Percentiles rank a stretch among this genome's conserved stretches.
These are phyloP conservation scores for Orthosia gothica DNA, from an alignment of 2,888 invertebrate genomes.

Conservation along the genomic window DNA sequence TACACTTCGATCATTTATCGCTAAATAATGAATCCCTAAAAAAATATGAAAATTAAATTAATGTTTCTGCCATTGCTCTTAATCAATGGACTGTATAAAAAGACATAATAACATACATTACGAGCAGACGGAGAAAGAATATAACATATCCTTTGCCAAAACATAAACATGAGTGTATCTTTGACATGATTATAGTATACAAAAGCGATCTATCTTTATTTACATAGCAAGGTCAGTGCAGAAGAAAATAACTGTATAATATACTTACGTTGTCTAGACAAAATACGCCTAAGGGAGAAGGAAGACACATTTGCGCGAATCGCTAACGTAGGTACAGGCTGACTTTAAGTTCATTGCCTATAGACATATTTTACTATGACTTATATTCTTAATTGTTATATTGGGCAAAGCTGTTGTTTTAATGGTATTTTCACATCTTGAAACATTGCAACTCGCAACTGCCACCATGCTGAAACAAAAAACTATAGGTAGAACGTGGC, in stretches of 20 bases:
- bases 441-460: no score
- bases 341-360: no score
- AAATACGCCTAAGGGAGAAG: background rate
- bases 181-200: constrained; percentile 36
- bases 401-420: no score
- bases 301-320: background rate
- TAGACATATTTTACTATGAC: no score
- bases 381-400: no score
- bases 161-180: constrained; percentile 35
- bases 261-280: constrained; percentile 33
- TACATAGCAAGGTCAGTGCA: constrained; percentile 19
- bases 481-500: no score
- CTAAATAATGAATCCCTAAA: no score
- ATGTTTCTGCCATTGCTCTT: background rate
- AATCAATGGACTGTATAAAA: constrained; percentile 1
- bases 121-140: constrained; percentile 3
- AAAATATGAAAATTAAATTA: background rate
- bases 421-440: no score
- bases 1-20: background rate
- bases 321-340: no score
- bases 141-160: constrained; percentile 18
- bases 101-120: constrained; percentile 14
- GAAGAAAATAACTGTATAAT: background rate
- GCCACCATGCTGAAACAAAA: no score
- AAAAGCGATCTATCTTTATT: constrained; percentile 18